phyloP scores from a whole-genome alignment of 2,888 invertebrate genomes.

The Apamea crenata region DNA sequence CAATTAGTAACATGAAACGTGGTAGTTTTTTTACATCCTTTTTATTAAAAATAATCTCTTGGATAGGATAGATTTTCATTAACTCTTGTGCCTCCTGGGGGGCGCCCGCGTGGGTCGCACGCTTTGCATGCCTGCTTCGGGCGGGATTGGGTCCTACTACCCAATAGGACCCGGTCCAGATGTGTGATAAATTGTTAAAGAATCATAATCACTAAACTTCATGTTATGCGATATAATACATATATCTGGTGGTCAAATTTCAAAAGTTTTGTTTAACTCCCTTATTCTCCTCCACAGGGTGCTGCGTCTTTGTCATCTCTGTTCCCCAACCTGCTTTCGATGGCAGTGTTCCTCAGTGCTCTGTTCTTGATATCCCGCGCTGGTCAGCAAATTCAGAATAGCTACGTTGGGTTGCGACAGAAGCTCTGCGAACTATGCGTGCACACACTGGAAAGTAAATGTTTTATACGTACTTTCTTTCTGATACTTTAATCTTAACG shows the following conservation, averaged over 20 bases:
- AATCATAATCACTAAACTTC: not conserved
- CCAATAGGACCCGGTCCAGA: not conserved
- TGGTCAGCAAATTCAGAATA: conserved; percentile 71
- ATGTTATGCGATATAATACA: not conserved
- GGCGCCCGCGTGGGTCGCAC: too few species aligned
- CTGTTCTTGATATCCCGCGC: conserved; percentile 68
- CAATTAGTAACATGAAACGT: not conserved
- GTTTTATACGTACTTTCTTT: not conserved
- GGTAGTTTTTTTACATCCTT: too few species aligned
- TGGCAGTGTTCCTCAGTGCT: conserved; percentile 62
- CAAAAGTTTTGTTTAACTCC: not conserved
- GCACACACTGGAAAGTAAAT: conserved; percentile 54
- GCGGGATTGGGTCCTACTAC: too few species aligned
- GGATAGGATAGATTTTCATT: not conserved
- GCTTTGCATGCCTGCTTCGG: too few species aligned
- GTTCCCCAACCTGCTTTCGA: conserved; percentile 39
- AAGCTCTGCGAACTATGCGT: conserved; percentile 69
- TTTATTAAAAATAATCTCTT: not conserved
- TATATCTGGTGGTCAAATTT: not conserved
- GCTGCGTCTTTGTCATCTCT: conserved; percentile 24
- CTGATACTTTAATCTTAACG: not conserved
- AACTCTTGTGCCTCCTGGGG: not conserved
- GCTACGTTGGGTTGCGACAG: conserved; percentile 60
- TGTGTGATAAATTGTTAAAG: too few species aligned
- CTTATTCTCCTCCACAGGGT: conserved; percentile 53